Evolutionary conservation across 53 echinoderm and acorn worm species (phyloP), one percentile per base, ranked within the genome.

Genomic region (Actinopyga echinites): DNA sequence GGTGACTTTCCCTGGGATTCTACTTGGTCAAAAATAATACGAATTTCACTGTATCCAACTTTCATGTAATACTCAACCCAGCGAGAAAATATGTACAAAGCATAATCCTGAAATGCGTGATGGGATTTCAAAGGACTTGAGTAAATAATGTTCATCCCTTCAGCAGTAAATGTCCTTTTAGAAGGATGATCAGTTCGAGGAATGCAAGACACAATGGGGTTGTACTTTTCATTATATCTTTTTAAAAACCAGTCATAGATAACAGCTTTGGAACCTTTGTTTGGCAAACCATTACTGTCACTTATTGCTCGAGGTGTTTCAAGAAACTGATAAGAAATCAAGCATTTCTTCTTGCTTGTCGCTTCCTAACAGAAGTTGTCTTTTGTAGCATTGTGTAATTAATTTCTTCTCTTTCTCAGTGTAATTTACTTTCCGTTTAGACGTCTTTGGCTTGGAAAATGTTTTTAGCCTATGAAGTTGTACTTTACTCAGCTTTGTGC

Each of bases 101-200:
- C 85, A 77, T 85, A 91, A 62, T 91, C 91, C 0, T 7, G 29
- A 79, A 91, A 85, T 82, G 36, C 74, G 56, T 65, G 87, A 28
- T 78, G 75, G 54, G 83, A 67, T 31, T 74, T 69, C 6, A 83
- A 65, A 15, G 91, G 91, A 59, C 75, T 80, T 24, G 43, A 40
- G 49, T 91, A 83, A 40, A 91, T 88, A 0, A 91, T 82, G 33
- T 91, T 87, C 91, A 91, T 91, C n/a, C 91, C 91, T 77, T 91
- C 83, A 38, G 85, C 83, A 67, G 87, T 91, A 0, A 87, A 87
- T 58, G 80, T 56, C 30, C n/a, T 57, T 17, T 58, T 17, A 19
- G 30, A 52, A 74, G 45, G 74, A 9, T 36, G 38, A 44, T 60
- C 62, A 59, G 59, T 60, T 0, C 74, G 23, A 45, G 64, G 44